Conservation (phyloP, 2,797 vertebrate species). For the Anolis apletophallus region DNA sequence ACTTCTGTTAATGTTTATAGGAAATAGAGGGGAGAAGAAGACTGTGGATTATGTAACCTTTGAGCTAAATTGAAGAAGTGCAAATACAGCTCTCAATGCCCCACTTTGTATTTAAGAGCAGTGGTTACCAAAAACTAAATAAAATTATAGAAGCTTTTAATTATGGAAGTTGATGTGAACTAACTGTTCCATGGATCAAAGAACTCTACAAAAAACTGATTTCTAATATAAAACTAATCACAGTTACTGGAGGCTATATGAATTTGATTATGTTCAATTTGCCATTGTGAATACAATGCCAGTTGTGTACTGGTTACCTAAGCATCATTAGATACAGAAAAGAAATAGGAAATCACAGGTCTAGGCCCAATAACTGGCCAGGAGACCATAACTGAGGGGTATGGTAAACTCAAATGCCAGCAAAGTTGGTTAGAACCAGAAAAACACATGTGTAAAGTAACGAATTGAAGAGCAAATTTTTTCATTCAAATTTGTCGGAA, state of each 20-base stretch:
- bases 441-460: constrained; percentile 33
- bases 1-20: constrained; percentile 17
- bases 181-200: constrained; percentile 65
- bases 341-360: not conserved
- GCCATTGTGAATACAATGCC: constrained; percentile 51
- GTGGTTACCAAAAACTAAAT: constrained; percentile 39
- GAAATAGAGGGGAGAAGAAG: constrained; percentile 31
- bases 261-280: constrained; percentile 64
- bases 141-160: constrained; percentile 67
- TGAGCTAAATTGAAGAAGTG: not conserved
- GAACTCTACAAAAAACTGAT: constrained; percentile 71
- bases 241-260: constrained; percentile 24
- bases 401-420: not conserved
- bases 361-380: not conserved
- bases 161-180: constrained; percentile 58
- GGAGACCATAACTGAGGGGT: not conserved
- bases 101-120: not conserved
- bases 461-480: constrained; percentile 11
- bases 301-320: constrained; percentile 45
- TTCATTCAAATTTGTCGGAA: constrained; percentile 28
- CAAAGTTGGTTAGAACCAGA: constrained; percentile 51
- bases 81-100: constrained; percentile 35
- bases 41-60: constrained; percentile 49
- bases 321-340: constrained; percentile 16
- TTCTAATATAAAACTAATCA: constrained; percentile 58